Evolutionary conservation across 2,797 vertebrate species (phyloP).

Genomic region (Danio aesculapii): DNA sequence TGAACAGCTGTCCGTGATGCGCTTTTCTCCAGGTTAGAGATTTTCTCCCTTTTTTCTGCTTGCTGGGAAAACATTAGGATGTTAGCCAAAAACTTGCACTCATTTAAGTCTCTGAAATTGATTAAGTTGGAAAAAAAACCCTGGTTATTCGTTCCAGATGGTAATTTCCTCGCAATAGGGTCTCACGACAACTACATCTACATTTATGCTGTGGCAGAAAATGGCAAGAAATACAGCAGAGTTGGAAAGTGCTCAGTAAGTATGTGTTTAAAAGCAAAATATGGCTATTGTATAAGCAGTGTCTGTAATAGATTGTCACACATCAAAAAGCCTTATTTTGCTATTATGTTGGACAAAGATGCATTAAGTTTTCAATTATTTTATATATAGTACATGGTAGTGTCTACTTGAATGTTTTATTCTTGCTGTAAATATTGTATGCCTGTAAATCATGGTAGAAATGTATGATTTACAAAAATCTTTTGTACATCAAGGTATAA

Average conservation of each 20-base stretch:
- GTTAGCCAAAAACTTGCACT: conserved; percentile 11
- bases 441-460: no score
- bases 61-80: conserved; percentile 12
- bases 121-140: conserved; percentile 24
- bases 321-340: no score
- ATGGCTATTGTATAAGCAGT: background rate
- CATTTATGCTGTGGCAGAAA: conserved; percentile 93
- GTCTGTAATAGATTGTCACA: background rate
- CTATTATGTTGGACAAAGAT: no score
- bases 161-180: conserved; percentile 95
- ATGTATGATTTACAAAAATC: no score
- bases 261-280: conserved; percentile 22
- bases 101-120: conserved; percentile 3
- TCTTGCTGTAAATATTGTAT: no score
- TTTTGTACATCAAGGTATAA: no score
- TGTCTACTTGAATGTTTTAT: no score
- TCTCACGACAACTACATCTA: conserved; percentile 99
- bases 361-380: no score
- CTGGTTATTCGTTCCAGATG: conserved; percentile 79
- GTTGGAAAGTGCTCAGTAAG: conserved; percentile 97
- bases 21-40: conserved; percentile 89
- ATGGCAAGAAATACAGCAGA: conserved; percentile 92
- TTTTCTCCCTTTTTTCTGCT: conserved; percentile 9
- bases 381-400: no score
- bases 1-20: conserved; percentile 95